These are phyloP conservation scores for Pachymerium ferrugineum DNA, from an alignment of 2,888 invertebrate genomes.

Conservation along the genomic window DNA sequence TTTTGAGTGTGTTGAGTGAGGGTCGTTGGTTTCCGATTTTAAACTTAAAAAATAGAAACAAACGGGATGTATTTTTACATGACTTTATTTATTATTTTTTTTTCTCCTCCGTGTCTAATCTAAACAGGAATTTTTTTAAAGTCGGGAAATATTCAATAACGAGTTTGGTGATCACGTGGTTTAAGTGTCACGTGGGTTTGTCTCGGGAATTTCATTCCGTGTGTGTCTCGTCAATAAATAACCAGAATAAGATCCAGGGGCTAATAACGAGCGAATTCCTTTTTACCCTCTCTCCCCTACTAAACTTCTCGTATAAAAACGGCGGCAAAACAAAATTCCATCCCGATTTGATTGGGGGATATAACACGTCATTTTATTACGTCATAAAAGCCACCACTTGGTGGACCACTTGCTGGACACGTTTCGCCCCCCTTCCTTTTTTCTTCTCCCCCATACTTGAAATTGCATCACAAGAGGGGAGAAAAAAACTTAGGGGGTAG, in stretches of 20 bases:
- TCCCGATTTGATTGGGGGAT: neutral
- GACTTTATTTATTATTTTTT: neutral
- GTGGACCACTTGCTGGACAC: no score
- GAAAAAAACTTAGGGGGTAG: neutral
- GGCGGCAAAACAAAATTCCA: conserved; percentile 9
- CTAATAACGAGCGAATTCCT: conserved; percentile 25
- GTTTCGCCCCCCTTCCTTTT: neutral
- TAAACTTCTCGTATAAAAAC: neutral
- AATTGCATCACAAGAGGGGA: conserved; percentile 6
- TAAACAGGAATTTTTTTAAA: neutral
- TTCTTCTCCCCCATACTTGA: neutral
- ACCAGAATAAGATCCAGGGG: conserved; percentile 19
- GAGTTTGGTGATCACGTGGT: neutral
- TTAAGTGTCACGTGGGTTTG: neutral
- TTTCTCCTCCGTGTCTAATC: neutral
- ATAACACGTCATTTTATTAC: conserved; percentile 12
- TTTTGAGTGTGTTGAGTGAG: no score
- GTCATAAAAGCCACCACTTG: conserved; percentile 27
- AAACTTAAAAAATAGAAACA: no score
- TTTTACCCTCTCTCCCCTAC: neutral
- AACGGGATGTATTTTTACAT: no score
- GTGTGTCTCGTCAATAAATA: conserved; percentile 27
- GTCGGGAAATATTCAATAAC: neutral
- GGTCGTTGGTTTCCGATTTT: conserved; percentile 21
- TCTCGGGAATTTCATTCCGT: conserved; percentile 19